Base-by-base conservation (phyloP, 2,113 vertebrate species). In the Myocastor coypus region DNA sequence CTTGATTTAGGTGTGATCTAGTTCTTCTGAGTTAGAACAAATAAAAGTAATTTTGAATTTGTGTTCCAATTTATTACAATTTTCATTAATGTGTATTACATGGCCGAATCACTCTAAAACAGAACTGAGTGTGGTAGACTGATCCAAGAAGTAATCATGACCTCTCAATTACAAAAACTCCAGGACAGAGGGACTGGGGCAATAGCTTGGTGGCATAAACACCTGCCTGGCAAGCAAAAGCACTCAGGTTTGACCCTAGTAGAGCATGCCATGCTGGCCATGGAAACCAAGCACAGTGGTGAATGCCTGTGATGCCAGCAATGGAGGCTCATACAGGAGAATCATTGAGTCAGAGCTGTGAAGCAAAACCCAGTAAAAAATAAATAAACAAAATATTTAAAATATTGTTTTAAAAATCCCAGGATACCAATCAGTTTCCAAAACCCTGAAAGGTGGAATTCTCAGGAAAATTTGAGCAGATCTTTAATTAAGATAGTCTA, bases 11-110 rank as follows among this genome's bases (percentile, higher is more conserved):
- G 5, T 92, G 19, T 52, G 3, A 92, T 78, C 46, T 28, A 63
- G 20, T 83, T 5, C 63, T 94, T 89, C 40, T 8, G 59, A 88
- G 26, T n/a, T 50, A 77, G 4, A 96, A 86, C 14, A 95, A 96
- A 92, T 71, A 64, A 92, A 95, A 87, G 81, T 20, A 28, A 80
- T 59, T 87, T 63, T 81, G 5, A 96, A 93, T 87, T 94, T 96
- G 11, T 89, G 89, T 64, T 90, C 92, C 3, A 82, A 73, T 22
- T 81, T 77, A 82, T 22, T 91, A 81, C 5, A 83, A 71, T 55
- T 71, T 93, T 91, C 24, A 52, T 20, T 86, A 77, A 55, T 16
- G 34, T 52, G 32, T 5, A 88, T 87, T 89, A 89, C 32, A 63
- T 30, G 26, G 12, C 73, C 37, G 61, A 95, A 87, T 68, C 64